These are phyloP conservation scores for Apodemia zela DNA, from an alignment of 2,888 invertebrate species.

Conservation along the genomic window DNA sequence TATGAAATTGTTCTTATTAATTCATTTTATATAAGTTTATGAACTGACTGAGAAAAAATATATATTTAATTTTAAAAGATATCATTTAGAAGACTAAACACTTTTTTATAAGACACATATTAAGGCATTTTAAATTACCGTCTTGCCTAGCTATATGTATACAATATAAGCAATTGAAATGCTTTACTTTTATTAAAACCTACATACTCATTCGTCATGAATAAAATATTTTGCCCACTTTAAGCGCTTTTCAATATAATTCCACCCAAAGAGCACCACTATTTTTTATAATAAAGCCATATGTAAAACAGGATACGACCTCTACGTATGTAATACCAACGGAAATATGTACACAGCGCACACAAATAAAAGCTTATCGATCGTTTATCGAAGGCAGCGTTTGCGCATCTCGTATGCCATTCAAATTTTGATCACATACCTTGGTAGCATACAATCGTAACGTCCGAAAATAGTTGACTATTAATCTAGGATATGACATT, in stretches of 20 bases:
- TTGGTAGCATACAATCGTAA: constrained; percentile 62
- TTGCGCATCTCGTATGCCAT: constrained; percentile 72
- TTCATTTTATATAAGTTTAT: too few species aligned
- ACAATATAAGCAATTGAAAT: too few species aligned
- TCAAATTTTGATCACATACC: constrained; percentile 72
- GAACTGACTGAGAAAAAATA: too few species aligned
- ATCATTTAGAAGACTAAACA: too few species aligned
- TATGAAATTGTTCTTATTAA: too few species aligned
- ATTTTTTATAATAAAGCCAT: constrained; percentile 14
- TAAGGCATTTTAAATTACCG: too few species aligned
- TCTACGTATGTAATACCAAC: constrained; percentile 47
- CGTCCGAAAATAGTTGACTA: constrained; percentile 52
- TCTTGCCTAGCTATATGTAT: too few species aligned
- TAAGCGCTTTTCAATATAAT: constrained; percentile 10
- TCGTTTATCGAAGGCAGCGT: constrained; percentile 61
- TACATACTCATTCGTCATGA: not conserved
- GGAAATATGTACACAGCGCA: constrained; percentile 52
- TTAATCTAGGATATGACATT: constrained; percentile 50
- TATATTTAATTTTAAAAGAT: too few species aligned
- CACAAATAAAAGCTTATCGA: constrained; percentile 61
- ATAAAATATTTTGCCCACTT: constrained; percentile 9
- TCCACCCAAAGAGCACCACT: not conserved
- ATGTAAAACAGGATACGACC: constrained; percentile 47
- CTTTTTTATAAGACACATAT: too few species aligned
- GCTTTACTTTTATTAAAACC: too few species aligned